phyloP scores from a whole-genome alignment of 2,888 invertebrate genomes.

The Lissocephala sabroskyi region DNA sequence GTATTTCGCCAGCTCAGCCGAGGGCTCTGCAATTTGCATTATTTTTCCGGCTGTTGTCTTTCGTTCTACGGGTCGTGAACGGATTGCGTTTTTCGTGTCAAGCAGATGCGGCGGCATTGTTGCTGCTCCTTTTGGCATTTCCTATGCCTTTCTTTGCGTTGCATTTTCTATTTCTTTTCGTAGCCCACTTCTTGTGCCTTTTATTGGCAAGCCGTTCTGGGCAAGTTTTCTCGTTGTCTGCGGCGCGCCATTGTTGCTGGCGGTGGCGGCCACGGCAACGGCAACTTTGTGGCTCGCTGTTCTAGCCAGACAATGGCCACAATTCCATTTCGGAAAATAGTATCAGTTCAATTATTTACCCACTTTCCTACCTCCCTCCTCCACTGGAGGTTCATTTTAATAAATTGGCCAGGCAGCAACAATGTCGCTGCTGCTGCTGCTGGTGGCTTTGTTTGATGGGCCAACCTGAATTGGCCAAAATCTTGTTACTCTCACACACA shows the following conservation, averaged over 20 bases:
- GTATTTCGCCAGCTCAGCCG: slow-evolving; percentile 24
- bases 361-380: background rate
- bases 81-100: slow-evolving; percentile 54
- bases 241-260: background rate
- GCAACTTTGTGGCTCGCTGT: slow-evolving; percentile 13
- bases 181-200: slow-evolving; percentile 44
- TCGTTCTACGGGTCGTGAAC: slow-evolving; percentile 40
- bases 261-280: background rate
- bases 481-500: slow-evolving; percentile 26
- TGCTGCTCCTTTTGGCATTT: background rate
- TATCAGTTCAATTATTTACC: background rate
- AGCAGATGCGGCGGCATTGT: slow-evolving; percentile 39
- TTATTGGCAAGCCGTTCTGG: slow-evolving; percentile 25
- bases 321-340: too few relatives aligned
- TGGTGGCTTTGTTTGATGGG: background rate
- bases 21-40: slow-evolving; percentile 19
- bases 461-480: slow-evolving; percentile 13
- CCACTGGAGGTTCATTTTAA: slow-evolving; percentile 34
- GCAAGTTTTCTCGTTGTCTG: background rate
- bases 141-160: slow-evolving; percentile 1
- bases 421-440: background rate
- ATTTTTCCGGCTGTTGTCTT: slow-evolving; percentile 11
- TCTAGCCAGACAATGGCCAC: background rate
- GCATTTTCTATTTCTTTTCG: slow-evolving; percentile 38
- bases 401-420: slow-evolving; percentile 8